phyloP scores from a whole-genome alignment of 2,888 invertebrate genomes.

The Melanostoma scalare region DNA sequence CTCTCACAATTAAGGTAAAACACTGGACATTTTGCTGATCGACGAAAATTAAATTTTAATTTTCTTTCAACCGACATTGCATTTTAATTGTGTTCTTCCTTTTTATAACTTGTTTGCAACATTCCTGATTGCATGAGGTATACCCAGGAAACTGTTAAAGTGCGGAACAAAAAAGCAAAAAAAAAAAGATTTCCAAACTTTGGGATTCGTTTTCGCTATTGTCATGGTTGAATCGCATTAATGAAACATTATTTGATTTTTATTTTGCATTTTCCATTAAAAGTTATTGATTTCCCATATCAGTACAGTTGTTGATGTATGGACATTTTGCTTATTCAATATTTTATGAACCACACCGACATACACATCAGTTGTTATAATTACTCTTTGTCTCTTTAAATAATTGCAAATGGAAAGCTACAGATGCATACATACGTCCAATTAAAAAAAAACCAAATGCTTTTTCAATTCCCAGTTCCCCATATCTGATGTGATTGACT shows the following conservation, averaged over 20 bases:
- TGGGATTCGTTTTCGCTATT: conserved; percentile 9
- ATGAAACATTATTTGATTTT: conserved; percentile 21
- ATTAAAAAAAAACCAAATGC: no score
- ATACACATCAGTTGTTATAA: no score
- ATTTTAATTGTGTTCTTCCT: conserved; percentile 7
- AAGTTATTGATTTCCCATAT: conserved; percentile 22
- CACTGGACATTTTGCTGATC: conserved; percentile 19
- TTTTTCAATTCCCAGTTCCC: no score
- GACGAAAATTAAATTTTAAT: conserved; percentile 35
- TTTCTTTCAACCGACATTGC: conserved; percentile 21
- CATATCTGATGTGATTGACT: not conserved
- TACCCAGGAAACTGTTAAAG: no score
- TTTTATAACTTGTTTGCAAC: not conserved
- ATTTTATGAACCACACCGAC: no score
- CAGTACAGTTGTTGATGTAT: not conserved
- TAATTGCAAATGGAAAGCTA: no score
- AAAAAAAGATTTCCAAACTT: not conserved
- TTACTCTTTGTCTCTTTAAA: no score
- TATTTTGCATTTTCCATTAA: conserved; percentile 32
- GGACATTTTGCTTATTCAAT: not conserved
- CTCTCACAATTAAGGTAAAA: conserved; percentile 12
- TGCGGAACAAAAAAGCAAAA: no score
- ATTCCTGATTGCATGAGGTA: not conserved
- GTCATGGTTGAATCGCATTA: conserved; percentile 40
- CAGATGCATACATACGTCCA: no score